Base-by-base conservation (phyloP, 1,140 invertebrate species). In the Drosophila triauraria region DNA sequence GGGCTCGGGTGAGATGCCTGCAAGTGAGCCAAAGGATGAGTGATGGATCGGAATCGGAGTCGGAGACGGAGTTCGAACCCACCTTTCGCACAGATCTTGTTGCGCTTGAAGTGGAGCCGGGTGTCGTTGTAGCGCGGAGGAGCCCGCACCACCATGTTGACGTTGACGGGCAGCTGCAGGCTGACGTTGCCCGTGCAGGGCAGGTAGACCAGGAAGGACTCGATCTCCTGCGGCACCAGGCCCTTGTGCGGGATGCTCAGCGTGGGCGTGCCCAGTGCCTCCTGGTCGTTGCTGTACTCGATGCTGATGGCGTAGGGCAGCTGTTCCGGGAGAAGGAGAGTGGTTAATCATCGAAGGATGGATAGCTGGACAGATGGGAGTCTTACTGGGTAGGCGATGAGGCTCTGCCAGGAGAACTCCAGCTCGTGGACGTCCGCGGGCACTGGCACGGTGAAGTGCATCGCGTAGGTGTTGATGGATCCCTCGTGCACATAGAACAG, bases 71-170 rank as follows among this genome's bases (percentile, higher is more conserved):
- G 62, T 12, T 46, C 9, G 46, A 9, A 50, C 83, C 53, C 68
- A 97, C 97, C 96, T 95, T 97, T 96, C 46, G 96, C 94, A 87
- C 97, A 98, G 80, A 97, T 96, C 94, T 98, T 98, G 93, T 97
- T 97, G 75, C 97, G 94, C 88, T 96, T 96, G 93, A 98, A 96
- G 65, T 96, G 95, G 32, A 98, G 93, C 53, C 94, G 93, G 6
- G 96, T 97, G 72, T 96, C 95, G 86, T 97, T 97, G 83, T 80
- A 80, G 3, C 92, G 84, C 20, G 93, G 93, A 10, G 94, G 94
- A 47, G 95, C 94, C 40, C 95, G 94, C 4, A 95, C 93, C 7
- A 96, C 96, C 63, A 99, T 96, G 91, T 98, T 98, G 64, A 99
- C 94, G 46, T 95, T 95, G 58, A 99, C 95, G 4, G 95, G 95